Percentiles rank a stretch among this genome's conserved stretches.
Evolutionary conservation across 2,113 vertebrate genomes (phyloP).

Genomic region (Perca flavescens): DNA sequence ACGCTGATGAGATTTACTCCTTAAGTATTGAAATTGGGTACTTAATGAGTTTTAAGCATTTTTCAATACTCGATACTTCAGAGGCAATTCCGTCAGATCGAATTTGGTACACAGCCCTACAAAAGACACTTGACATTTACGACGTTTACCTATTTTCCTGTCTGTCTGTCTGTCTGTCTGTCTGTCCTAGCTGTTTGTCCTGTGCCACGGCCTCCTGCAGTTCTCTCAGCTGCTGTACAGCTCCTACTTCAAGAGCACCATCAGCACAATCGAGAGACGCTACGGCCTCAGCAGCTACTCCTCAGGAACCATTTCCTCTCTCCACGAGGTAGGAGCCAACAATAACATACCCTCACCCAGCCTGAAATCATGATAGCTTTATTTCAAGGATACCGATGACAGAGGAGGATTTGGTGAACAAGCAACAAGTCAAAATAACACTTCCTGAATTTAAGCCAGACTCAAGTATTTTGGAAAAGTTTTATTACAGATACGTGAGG

Average conservation of each 20-base stretch:
- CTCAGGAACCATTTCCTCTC: constrained; percentile 94
- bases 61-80: too few species aligned
- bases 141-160: constrained; percentile 6
- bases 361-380: constrained; percentile 27
- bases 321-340: constrained; percentile 90
- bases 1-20: too few species aligned
- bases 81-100: too few species aligned
- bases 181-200: constrained; percentile 90
- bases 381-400: constrained; percentile 52
- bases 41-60: too few species aligned
- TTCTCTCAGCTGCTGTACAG: constrained; percentile 95
- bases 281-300: constrained; percentile 96
- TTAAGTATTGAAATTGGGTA: too few species aligned
- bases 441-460: constrained; percentile 47
- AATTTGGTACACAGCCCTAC: too few species aligned
- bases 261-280: constrained; percentile 96
- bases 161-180: constrained; percentile 7
- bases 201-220: constrained; percentile 95
- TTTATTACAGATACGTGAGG: constrained; percentile 2
- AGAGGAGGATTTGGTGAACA: constrained; percentile 59
- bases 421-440: constrained; percentile 46
- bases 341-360: constrained; percentile 41
- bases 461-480: constrained; percentile 35
- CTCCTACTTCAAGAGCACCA: constrained; percentile 97
- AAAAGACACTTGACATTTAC: constrained; percentile 12